These are phyloP conservation scores for Nezara viridula DNA, from an alignment of 2,888 invertebrate genomes.

Conservation along the genomic window DNA sequence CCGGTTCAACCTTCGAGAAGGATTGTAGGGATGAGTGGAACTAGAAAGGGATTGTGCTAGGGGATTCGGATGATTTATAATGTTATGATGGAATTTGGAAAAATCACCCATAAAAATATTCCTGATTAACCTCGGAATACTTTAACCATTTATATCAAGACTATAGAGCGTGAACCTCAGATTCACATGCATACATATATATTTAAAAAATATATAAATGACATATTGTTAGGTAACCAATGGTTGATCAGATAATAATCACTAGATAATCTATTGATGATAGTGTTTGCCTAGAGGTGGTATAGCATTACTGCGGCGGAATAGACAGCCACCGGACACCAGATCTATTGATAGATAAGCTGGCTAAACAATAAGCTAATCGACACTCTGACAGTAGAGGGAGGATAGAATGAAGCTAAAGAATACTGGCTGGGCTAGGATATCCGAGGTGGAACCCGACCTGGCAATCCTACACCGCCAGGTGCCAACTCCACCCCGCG, in stretches of 20 bases:
- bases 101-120: too few species aligned
- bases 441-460: slow-evolving; percentile 34
- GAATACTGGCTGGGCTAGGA: slow-evolving; percentile 17
- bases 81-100: too few species aligned
- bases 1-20: too few species aligned
- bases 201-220: too few species aligned
- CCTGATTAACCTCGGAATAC: too few species aligned
- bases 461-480: slow-evolving; percentile 10
- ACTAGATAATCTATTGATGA: too few species aligned
- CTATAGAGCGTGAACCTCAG: too few species aligned
- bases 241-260: background rate
- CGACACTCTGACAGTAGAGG: background rate
- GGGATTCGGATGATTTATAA: too few species aligned
- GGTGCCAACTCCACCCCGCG: background rate
- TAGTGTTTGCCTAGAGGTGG: background rate
- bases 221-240: background rate
- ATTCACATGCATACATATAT: too few species aligned
- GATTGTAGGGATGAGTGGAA: too few species aligned
- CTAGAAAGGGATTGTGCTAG: too few species aligned
- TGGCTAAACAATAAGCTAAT: slow-evolving; percentile 36
- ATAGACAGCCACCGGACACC: background rate
- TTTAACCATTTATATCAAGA: too few species aligned
- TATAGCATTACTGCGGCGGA: background rate
- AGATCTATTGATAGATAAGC: background rate
- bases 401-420: background rate